Percentiles rank a stretch among this genome's conserved stretches.
Evolutionary conservation across 2,888 invertebrate species (phyloP).

Genomic region (Nowickia ferox): DNA sequence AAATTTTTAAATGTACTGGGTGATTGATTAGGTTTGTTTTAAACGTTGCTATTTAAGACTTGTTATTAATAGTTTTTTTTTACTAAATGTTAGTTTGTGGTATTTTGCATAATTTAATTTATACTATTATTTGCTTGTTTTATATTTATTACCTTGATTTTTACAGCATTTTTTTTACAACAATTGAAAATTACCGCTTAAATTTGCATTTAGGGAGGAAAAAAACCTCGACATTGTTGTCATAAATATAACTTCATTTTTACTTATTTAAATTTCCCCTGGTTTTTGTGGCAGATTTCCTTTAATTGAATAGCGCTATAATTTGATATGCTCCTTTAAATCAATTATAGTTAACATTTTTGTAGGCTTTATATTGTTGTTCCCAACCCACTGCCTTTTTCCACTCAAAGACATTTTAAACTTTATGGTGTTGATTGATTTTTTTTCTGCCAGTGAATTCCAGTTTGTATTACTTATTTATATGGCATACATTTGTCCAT

Average conservation of each 20-base stretch:
- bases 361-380: not conserved
- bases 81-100: constrained; percentile 34
- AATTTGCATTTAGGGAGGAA: constrained; percentile 25
- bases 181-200: constrained; percentile 45
- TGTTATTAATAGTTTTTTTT: not conserved
- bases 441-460: not conserved
- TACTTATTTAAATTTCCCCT: not conserved
- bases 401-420: not conserved
- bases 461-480: not conserved
- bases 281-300: not conserved
- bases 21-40: not conserved
- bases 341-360: not conserved
- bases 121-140: constrained; percentile 19
- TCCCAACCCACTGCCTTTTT: too few species aligned
- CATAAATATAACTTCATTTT: not conserved
- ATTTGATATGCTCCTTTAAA: not conserved
- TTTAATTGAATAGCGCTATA: not conserved
- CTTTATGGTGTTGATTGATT: not conserved
- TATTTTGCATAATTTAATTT: not conserved
- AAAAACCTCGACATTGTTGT: not conserved
- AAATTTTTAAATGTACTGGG: constrained; percentile 5
- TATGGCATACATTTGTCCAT: not conserved
- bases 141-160: constrained; percentile 64
- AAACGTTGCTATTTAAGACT: not conserved
- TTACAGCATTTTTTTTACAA: constrained; percentile 44